Conservation (phyloP, 2,888 invertebrate genomes). For the Tortricodes alternella region DNA sequence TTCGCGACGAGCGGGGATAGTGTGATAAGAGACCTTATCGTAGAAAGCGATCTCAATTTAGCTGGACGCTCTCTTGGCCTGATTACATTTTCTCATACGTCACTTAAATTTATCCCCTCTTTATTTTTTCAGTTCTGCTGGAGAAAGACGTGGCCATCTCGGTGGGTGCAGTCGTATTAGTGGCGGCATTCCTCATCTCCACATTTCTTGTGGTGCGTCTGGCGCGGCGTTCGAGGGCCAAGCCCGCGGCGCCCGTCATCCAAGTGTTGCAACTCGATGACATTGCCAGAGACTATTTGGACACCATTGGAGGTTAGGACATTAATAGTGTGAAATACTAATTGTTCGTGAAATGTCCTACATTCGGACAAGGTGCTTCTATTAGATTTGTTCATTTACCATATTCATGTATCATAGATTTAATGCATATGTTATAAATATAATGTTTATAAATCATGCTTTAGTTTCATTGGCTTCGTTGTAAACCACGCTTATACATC, state of each 20-base stretch:
- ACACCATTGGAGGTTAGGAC: constrained; percentile 65
- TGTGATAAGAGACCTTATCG: no score
- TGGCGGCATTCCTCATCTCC: constrained; percentile 63
- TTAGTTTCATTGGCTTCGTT: constrained; percentile 29
- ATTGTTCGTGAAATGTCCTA: constrained; percentile 18
- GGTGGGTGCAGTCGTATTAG: constrained; percentile 63
- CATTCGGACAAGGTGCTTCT: constrained; percentile 25
- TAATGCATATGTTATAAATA: constrained; percentile 21
- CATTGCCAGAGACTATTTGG: constrained; percentile 68
- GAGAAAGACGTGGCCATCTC: constrained; percentile 73
- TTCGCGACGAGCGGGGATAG: no score
- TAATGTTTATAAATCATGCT: constrained; percentile 28
- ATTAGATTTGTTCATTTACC: constrained; percentile 18
- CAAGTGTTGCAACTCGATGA: constrained; percentile 74
- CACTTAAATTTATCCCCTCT: neutral
- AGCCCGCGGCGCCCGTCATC: constrained; percentile 64
- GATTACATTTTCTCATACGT: no score
- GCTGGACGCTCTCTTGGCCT: no score
- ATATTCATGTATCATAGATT: constrained; percentile 25
- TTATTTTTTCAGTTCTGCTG: constrained; percentile 55
- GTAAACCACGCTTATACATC: constrained; percentile 6
- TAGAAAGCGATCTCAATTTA: no score
- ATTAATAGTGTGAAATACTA: constrained; percentile 8
- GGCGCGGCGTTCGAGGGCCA: constrained; percentile 56
- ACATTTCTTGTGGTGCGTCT: constrained; percentile 55